Evolutionary conservation across 2,888 invertebrate species (phyloP).

Genomic region (Frankliniella fusca): DNA sequence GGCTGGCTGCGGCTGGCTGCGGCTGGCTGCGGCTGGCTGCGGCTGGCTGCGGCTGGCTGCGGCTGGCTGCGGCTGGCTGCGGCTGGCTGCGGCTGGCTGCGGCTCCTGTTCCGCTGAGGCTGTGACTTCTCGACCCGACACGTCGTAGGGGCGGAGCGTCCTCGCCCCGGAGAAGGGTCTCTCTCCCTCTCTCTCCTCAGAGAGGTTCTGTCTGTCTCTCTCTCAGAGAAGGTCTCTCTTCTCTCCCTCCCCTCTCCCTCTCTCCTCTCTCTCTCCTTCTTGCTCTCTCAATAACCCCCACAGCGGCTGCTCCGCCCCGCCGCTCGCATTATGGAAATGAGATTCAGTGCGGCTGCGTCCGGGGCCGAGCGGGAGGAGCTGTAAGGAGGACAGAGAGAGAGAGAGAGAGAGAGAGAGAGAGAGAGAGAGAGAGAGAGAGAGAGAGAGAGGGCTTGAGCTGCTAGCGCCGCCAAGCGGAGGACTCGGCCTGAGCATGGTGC

Average conservation of each 20-base stretch:
- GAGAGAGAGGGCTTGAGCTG: too few species aligned
- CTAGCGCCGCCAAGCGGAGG: too few species aligned
- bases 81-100: background rate
- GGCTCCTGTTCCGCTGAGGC: background rate
- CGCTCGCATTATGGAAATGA: slow-evolving; percentile 22
- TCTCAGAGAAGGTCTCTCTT: background rate
- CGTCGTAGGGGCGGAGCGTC: slow-evolving; percentile 6
- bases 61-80: background rate
- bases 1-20: background rate
- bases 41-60: background rate
- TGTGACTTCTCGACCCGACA: slow-evolving; percentile 12
- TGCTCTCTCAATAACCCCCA: background rate
- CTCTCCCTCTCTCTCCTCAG: background rate
- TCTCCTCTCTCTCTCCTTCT: background rate
- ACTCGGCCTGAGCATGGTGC: too few species aligned
- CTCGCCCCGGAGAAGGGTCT: background rate
- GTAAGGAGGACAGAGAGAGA: too few species aligned
- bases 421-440: too few species aligned
- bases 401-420: too few species aligned
- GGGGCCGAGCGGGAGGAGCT: background rate
- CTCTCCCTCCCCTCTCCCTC: background rate
- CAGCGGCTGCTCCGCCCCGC: slow-evolving; percentile 1
- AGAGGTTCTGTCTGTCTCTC: too few species aligned
- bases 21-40: background rate
- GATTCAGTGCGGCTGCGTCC: slow-evolving; percentile 5